These are phyloP conservation scores for Trididemnum nubilum DNA, from an alignment of 23 tunicate genomes.

Conservation along the genomic window DNA sequence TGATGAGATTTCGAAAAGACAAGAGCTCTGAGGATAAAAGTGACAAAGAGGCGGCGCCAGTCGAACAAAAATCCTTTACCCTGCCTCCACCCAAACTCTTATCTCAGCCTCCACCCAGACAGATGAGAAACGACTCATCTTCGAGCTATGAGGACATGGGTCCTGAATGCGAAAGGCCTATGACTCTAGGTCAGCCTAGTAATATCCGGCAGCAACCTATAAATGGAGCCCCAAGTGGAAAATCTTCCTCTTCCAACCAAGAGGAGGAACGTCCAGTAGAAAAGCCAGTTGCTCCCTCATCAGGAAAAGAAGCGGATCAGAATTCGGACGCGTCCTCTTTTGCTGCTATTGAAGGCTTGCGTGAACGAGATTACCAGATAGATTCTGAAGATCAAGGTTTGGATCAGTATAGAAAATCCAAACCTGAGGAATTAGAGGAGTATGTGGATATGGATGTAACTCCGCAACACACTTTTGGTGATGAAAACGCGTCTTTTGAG, in stretches of 20 bases:
- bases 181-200: too few species aligned
- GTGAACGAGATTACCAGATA: too few species aligned
- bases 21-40: not conserved
- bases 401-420: too few species aligned
- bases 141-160: not conserved
- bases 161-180: too few species aligned
- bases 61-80: not conserved
- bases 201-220: too few species aligned
- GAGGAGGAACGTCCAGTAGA: not conserved
- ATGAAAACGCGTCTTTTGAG: too few species aligned
- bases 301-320: not conserved
- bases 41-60: not conserved
- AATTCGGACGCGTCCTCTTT: not conserved
- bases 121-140: not conserved
- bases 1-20: conserved; percentile 2
- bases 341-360: too few species aligned
- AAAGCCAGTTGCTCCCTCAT: not conserved
- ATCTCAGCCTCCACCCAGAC: not conserved
- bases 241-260: not conserved
- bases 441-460: not conserved
- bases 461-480: too few species aligned
- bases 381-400: too few species aligned
- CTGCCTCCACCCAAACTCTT: not conserved
- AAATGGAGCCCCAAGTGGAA: too few species aligned
- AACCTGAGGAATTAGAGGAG: too few species aligned